phyloP scores from a whole-genome alignment of 2,113 vertebrate species.

The Cyrtonyx montezumae region DNA sequence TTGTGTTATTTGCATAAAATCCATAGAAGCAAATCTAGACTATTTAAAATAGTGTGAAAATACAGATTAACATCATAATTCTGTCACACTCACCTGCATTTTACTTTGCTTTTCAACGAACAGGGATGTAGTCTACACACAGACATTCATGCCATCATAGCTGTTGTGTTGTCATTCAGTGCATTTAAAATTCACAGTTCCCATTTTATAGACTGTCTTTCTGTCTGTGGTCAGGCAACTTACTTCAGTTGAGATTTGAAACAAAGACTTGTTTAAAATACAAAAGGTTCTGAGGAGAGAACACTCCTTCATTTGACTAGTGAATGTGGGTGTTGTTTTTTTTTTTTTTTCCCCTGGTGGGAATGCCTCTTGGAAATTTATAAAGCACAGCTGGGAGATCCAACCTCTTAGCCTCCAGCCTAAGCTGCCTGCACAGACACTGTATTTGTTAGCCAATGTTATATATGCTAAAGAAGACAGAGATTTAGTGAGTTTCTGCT shows the following conservation, averaged over 20 bases:
- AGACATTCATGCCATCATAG: neutral
- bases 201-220: neutral
- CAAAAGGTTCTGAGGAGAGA: neutral
- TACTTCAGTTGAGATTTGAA: neutral
- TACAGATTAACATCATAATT: neutral
- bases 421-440: neutral
- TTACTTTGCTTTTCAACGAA: neutral
- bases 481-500: constrained; percentile 2
- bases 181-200: neutral
- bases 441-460: neutral
- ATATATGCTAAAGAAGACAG: constrained; percentile 1
- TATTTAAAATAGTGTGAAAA: neutral
- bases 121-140: neutral
- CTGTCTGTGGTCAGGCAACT: neutral
- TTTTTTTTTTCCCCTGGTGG: neutral
- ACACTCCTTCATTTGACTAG: neutral
- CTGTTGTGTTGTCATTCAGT: neutral
- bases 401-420: neutral
- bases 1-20: neutral
- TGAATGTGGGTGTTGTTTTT: neutral
- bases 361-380: neutral
- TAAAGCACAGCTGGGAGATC: neutral
- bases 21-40: neutral
- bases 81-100: neutral
- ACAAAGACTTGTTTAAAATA: neutral